Evolutionary conservation across 2,888 invertebrate species (phyloP).

Genomic region (Athalia circularis): DNA sequence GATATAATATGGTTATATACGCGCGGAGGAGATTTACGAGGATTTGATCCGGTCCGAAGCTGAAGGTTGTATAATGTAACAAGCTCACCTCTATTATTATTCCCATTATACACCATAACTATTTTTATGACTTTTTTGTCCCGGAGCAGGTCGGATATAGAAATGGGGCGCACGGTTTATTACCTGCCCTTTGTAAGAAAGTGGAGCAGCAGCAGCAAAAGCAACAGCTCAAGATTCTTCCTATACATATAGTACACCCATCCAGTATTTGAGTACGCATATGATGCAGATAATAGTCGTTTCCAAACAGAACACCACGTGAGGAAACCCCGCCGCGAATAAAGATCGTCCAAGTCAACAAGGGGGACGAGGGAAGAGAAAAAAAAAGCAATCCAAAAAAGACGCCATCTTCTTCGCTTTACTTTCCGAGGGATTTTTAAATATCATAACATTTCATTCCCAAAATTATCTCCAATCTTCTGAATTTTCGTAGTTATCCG

Average conservation of each 20-base stretch:
- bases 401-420: no score
- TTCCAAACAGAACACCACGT: background rate
- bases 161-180: constrained; percentile 15
- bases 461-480: no score
- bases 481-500: no score
- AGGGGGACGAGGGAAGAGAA: no score
- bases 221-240: background rate
- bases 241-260: background rate
- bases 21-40: constrained; percentile 1
- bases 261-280: no score
- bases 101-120: constrained; percentile 63
- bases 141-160: constrained; percentile 38
- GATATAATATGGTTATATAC: no score
- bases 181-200: constrained; percentile 66
- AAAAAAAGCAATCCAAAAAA: no score
- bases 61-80: constrained; percentile 57
- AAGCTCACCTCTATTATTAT: constrained; percentile 59
- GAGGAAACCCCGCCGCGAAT: no score
- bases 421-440: no score
- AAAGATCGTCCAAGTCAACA: no score
- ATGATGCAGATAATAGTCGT: background rate
- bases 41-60: background rate
- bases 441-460: no score
- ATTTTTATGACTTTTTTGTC: constrained; percentile 62
- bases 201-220: constrained; percentile 56